Evolutionary conservation across 1,140 invertebrate genomes (phyloP), one percentile per base, ranked within the genome.

Genomic region (Drosophila kepulauana): DNA sequence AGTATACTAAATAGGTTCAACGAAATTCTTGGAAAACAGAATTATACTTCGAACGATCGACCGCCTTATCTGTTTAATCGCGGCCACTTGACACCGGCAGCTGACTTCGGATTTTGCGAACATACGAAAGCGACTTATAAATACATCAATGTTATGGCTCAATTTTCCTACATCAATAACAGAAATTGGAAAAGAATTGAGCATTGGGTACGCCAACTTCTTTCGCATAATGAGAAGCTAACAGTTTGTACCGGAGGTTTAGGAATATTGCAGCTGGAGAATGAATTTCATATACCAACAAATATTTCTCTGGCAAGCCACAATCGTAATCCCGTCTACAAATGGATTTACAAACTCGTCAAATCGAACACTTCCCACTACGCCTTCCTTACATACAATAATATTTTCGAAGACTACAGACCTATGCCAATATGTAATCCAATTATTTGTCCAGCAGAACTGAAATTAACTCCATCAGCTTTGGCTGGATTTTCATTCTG

Each of bases 151-250:
- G 25, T 66, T 0, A 35, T 82, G 16, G 59, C 80, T 7, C 76
- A 82, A 33, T 79, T 76, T 4, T 6, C 5, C 0, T 6, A 7
- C 6, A 58, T 82, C 13, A 82, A 82, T 59, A 72, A 65, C 6
- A 52, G 75, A 66, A 84, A 84, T 16, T 82, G 80, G 80, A 82
- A 79, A 8, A 43, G 28, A 5, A 54, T 82, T 3, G 80, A 84
- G 13, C 35, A 20, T 20, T 20, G 20, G 20, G 20, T 20, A 20
- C 20, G 20, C 20, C 20, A 10, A 38, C 35, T 6, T 38, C 7
- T 38, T 3, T 1, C 10, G 10, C 6, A 38, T 38, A 38, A 38
- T 10, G 35, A 38, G 7, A 38, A 10, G 10, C 35, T 38, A 10
- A 38, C 35, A 7, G 10, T 38, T 38, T 10, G 10, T 38, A 38